Conservation (phyloP, 2,888 invertebrate species). For the Bombylius major region DNA sequence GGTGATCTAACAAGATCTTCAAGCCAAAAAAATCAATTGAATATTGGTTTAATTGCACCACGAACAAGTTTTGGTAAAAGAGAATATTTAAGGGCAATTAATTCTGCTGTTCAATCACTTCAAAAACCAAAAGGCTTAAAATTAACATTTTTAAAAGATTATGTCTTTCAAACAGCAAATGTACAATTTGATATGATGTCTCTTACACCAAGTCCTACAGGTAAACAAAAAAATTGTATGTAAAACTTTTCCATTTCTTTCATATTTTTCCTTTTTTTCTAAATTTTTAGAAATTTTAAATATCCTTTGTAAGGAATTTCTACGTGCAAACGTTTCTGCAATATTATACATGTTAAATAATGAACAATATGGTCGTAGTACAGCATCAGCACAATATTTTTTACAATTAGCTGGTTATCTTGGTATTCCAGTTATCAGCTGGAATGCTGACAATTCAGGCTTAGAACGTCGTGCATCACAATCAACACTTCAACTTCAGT, state of each 20-base stretch:
- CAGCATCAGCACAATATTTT: slow-evolving; percentile 88
- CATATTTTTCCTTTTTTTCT: not conserved
- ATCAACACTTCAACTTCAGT: slow-evolving; percentile 78
- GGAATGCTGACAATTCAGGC: slow-evolving; percentile 96
- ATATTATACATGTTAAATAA: slow-evolving; percentile 92
- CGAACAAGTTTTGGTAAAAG: slow-evolving; percentile 42
- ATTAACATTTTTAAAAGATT: slow-evolving; percentile 49
- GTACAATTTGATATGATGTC: slow-evolving; percentile 55
- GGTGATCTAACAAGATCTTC: not conserved
- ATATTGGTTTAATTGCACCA: slow-evolving; percentile 36
- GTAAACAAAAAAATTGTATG: slow-evolving; percentile 36
- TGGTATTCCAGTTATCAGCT: slow-evolving; percentile 88
- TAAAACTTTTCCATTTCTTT: not conserved
- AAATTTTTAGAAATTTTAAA: slow-evolving; percentile 66
- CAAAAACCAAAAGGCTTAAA: slow-evolving; percentile 44
- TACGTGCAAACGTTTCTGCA: slow-evolving; percentile 78
- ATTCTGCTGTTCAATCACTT: slow-evolving; percentile 46
- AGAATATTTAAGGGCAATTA: slow-evolving; percentile 53
- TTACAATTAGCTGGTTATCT: slow-evolving; percentile 85
- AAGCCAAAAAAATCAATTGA: slow-evolving; percentile 24
- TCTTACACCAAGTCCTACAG: slow-evolving; percentile 62
- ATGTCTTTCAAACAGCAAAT: slow-evolving; percentile 48
- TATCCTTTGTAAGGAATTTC: slow-evolving; percentile 78
- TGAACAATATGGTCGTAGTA: slow-evolving; percentile 85
- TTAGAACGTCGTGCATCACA: slow-evolving; percentile 68